phyloP scores from a whole-genome alignment of 2,797 vertebrate species.

The Chiropotes sagulatus region DNA sequence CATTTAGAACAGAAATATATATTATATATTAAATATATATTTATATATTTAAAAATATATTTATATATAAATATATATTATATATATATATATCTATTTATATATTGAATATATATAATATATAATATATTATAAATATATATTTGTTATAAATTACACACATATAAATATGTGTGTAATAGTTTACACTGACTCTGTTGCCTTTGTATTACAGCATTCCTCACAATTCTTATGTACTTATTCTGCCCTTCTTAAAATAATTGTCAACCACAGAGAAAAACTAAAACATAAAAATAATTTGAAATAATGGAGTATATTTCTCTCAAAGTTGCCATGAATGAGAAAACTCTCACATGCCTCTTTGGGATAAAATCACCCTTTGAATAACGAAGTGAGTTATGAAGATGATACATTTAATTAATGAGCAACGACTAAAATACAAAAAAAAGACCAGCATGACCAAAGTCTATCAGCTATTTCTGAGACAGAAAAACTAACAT shows the following conservation, averaged over 20 bases:
- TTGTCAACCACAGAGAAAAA: not conserved
- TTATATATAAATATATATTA: not conserved
- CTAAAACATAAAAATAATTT: slow-evolving; percentile 47
- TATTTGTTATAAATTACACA: not conserved
- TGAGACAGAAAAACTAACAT: not conserved
- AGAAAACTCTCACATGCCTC: slow-evolving; percentile 15
- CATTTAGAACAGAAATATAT: not conserved
- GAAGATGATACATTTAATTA: slow-evolving; percentile 39
- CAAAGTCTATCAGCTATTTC: slow-evolving; percentile 25
- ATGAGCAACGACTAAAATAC: slow-evolving; percentile 15
- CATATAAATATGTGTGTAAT: not conserved
- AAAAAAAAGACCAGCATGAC: not conserved
- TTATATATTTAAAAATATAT: not conserved
- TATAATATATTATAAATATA: not conserved
- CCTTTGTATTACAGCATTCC: not conserved
- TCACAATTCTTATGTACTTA: not conserved
- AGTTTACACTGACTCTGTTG: not conserved
- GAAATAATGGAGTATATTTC: slow-evolving; percentile 42
- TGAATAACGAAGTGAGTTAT: slow-evolving; percentile 49
- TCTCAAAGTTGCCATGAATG: slow-evolving; percentile 45
- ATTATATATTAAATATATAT: not conserved
- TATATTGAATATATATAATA: too few relatives aligned
- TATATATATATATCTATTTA: too few relatives aligned
- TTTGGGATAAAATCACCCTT: slow-evolving; percentile 39
- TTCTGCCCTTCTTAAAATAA: slow-evolving; percentile 8